Evolutionary conservation across 1,140 invertebrate species (phyloP).

Genomic region (Cotesia chilonis): DNA sequence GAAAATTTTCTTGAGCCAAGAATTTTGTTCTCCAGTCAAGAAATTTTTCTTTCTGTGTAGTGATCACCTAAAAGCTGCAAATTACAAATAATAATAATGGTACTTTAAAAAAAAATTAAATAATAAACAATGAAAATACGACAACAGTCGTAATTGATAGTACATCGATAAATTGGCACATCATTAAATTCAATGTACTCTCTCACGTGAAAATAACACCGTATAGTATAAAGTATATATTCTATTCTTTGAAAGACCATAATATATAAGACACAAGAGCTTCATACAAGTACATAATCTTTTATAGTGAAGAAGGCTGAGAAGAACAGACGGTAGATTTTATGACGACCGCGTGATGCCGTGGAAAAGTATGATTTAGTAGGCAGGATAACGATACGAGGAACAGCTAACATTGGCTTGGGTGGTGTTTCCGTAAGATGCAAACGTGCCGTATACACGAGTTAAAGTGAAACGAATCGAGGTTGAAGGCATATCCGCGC

Average conservation of each 20-base stretch:
- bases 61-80: too few species aligned
- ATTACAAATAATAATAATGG: not conserved
- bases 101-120: not conserved
- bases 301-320: too few species aligned
- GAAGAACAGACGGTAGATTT: slow-evolving; percentile 12
- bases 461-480: slow-evolving; percentile 25
- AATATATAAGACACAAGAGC: not conserved
- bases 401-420: slow-evolving; percentile 17
- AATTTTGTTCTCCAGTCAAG: too few species aligned
- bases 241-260: not conserved
- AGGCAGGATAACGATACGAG: slow-evolving; percentile 32
- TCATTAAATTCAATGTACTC: slow-evolving; percentile 30
- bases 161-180: slow-evolving; percentile 26
- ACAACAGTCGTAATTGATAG: slow-evolving; percentile 15
- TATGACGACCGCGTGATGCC: slow-evolving; percentile 20
- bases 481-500: slow-evolving; percentile 16
- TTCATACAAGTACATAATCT: not conserved
- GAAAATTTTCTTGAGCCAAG: too few species aligned
- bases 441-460: slow-evolving; percentile 9
- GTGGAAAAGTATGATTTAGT: slow-evolving; percentile 32
- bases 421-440: not conserved
- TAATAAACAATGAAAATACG: not conserved
- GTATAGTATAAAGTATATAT: slow-evolving; percentile 2
- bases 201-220: slow-evolving; percentile 24
- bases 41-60: too few species aligned